These are phyloP conservation scores for Lepidocyrtoides sp. DNA, from an alignment of 2,888 invertebrate genomes.

Conservation along the genomic window DNA sequence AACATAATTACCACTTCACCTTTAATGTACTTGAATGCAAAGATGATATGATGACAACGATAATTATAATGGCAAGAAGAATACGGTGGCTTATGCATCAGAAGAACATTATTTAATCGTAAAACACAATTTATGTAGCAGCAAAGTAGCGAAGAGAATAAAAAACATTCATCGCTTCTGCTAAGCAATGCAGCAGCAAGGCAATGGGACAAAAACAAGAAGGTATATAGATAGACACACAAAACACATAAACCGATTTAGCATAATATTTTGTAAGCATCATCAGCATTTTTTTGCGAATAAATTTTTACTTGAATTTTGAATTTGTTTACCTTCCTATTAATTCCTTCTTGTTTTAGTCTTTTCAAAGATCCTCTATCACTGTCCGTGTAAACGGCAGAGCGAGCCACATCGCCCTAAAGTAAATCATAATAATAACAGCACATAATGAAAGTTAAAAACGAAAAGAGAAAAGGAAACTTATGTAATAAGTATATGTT, in stretches of 20 bases:
- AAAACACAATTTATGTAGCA: not conserved
- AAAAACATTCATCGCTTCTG: too few species aligned
- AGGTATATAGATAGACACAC: constrained; percentile 10
- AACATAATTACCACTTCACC: not conserved
- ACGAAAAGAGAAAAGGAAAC: constrained; percentile 4
- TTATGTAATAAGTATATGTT: not conserved
- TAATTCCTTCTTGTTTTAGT: constrained; percentile 76
- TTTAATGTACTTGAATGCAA: too few species aligned
- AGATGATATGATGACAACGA: too few species aligned
- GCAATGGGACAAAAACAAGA: not conserved
- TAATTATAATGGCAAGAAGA: too few species aligned
- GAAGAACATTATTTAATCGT: not conserved
- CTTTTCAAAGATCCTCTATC: constrained; percentile 78
- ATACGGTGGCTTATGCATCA: too few species aligned
- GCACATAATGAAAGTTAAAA: constrained; percentile 29
- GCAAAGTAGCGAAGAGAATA: too few species aligned
- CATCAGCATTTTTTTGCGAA: constrained; percentile 25
- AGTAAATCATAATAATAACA: too few species aligned
- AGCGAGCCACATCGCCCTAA: constrained; percentile 74
- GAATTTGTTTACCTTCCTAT: constrained; percentile 75
- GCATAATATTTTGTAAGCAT: constrained; percentile 12
- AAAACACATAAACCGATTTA: too few species aligned
- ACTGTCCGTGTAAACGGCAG: constrained; percentile 63
- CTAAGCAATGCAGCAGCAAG: too few species aligned
- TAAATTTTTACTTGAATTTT: constrained; percentile 1